Conservation (phyloP, 2,113 vertebrate species). For the Brachyhypopomus gauderio region DNA sequence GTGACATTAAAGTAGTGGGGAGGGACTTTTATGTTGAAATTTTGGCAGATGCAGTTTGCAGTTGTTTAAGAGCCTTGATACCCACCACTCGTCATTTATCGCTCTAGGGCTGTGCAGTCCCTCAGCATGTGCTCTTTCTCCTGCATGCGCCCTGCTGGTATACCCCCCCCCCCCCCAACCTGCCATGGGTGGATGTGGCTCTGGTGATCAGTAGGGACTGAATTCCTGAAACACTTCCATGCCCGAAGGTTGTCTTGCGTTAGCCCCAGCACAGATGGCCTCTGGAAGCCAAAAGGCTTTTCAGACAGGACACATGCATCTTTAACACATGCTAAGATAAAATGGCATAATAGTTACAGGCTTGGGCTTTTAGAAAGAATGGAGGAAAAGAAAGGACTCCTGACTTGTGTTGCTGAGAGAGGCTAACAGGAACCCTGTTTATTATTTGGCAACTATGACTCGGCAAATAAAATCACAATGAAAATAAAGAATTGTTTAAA, state of each 20-base stretch:
- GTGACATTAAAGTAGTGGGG: neutral
- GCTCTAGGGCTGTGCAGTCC: too few relatives aligned
- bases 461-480: neutral
- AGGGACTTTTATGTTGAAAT: neutral
- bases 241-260: neutral
- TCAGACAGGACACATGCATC: neutral
- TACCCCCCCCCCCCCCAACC: too few relatives aligned
- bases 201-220: too few relatives aligned
- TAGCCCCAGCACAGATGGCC: neutral
- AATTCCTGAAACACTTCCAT: neutral
- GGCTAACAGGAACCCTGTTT: neutral
- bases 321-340: too few relatives aligned
- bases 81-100: neutral
- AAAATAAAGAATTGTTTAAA: neutral
- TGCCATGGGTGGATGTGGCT: too few relatives aligned
- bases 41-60: neutral
- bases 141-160: neutral
- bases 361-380: too few relatives aligned
- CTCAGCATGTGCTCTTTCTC: neutral
- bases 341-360: too few relatives aligned
- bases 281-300: neutral
- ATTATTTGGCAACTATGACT: neutral
- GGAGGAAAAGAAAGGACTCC: too few relatives aligned
- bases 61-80: neutral
- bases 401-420: too few relatives aligned